A percentile compares a stretch with the other conserved stretches of the same genome.
Conservation (phyloP, 2,888 invertebrate genomes). For the Thumatha senex region DNA sequence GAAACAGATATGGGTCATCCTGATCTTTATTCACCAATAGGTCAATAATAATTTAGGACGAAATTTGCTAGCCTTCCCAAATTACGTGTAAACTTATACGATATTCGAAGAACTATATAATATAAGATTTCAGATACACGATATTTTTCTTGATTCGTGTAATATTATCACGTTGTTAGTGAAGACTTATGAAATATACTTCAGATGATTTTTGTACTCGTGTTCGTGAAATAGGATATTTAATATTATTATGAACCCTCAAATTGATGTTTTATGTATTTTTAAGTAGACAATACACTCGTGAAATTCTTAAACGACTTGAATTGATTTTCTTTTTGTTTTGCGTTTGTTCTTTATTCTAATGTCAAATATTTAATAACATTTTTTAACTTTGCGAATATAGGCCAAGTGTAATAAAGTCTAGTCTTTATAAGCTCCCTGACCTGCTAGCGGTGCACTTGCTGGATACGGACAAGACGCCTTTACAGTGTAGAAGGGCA, state of each 20-base stretch:
- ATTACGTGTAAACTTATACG: constrained; percentile 9
- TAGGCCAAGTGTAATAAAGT: too few relatives aligned
- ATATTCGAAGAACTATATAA: constrained; percentile 32
- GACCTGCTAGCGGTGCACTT: too few relatives aligned
- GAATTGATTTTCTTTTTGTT: constrained; percentile 8
- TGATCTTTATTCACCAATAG: background rate
- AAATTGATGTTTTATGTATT: constrained; percentile 25
- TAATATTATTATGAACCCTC: constrained; percentile 41
- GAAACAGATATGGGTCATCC: background rate
- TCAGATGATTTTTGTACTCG: constrained; percentile 49
- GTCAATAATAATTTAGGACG: background rate
- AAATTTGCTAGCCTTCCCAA: constrained; percentile 1
- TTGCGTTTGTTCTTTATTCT: constrained; percentile 10
- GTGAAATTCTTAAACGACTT: constrained; percentile 22
- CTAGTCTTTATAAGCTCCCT: too few relatives aligned
- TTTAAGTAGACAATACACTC: constrained; percentile 16
- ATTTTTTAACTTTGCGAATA: background rate
- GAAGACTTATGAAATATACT: constrained; percentile 66
- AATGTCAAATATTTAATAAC: background rate
- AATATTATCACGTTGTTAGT: constrained; percentile 65
- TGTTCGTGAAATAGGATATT: constrained; percentile 57
- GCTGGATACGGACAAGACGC: too few relatives aligned
- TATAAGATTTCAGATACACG: constrained; percentile 49
- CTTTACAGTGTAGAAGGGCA: too few relatives aligned
- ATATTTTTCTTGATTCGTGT: constrained; percentile 61